These are phyloP conservation scores for Prorops nasuta DNA, from an alignment of 1,140 invertebrate species.

Conservation along the genomic window DNA sequence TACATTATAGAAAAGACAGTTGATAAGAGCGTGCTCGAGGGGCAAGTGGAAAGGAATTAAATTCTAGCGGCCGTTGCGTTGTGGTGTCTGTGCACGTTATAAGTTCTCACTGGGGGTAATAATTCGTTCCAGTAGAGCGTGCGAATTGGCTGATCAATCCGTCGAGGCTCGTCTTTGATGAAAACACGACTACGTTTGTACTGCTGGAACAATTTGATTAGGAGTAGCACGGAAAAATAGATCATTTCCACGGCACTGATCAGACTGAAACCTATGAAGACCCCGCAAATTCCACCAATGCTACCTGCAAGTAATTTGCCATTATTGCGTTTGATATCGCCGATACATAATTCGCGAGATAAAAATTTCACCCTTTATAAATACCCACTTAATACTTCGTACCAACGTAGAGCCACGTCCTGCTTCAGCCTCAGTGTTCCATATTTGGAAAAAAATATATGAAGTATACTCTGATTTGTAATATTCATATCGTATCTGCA, in stretches of 20 bases:
- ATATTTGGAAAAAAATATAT: constrained; percentile 41
- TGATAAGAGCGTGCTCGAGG: no score
- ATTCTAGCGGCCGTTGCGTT: no score
- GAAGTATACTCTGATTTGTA: constrained; percentile 34
- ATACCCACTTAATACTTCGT: constrained; percentile 51
- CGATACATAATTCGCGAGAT: no score
- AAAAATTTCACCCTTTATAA: no score
- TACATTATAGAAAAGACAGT: no score
- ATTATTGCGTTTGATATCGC: no score
- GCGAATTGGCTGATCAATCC: constrained; percentile 1
- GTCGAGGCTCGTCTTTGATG: neutral
- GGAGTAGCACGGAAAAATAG: constrained; percentile 54
- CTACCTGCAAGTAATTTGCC: constrained; percentile 52
- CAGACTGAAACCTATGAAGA: constrained; percentile 64
- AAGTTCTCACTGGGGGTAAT: no score
- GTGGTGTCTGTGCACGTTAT: no score
- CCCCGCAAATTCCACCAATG: constrained; percentile 62
- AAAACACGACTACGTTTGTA: no score
- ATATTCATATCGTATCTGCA: constrained; percentile 15
- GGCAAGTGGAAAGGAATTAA: no score
- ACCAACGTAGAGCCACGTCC: constrained; percentile 47
- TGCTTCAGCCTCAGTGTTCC: constrained; percentile 36
- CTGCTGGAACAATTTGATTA: constrained; percentile 10
- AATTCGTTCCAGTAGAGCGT: constrained; percentile 35
- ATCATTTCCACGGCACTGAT: constrained; percentile 60